These are phyloP conservation scores for Anguilla rostrata DNA, from an alignment of 2,113 vertebrate species.

Conservation along the genomic window DNA sequence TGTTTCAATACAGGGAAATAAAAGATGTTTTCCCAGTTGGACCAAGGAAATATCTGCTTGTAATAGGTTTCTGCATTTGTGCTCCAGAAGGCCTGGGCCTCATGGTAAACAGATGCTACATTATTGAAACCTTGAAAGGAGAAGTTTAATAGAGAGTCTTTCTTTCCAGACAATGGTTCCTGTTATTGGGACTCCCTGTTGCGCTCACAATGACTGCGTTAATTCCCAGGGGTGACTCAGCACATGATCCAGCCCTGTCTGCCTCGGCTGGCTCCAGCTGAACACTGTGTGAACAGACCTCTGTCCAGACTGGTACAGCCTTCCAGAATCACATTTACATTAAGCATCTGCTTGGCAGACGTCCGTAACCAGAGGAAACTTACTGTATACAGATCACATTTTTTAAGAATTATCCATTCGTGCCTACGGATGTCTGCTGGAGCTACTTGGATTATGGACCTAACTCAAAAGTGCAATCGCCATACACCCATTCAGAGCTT, in stretches of 20 bases:
- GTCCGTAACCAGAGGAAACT: background rate
- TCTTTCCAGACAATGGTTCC: slow-evolving; percentile 24
- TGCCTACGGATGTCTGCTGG: background rate
- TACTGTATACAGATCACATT: background rate
- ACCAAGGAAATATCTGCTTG: background rate
- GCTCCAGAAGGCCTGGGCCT: background rate
- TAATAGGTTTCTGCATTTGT: background rate
- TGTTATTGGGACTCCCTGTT: slow-evolving; percentile 8
- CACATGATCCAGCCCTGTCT: background rate
- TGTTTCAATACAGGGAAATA: background rate
- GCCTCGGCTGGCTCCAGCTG: slow-evolving; percentile 9
- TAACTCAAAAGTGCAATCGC: background rate
- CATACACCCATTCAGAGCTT: too few species aligned
- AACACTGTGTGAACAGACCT: background rate
- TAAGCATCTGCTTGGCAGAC: background rate
- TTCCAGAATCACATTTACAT: background rate
- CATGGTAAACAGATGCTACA: background rate
- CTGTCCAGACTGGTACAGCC: slow-evolving; percentile 6
- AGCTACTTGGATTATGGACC: background rate
- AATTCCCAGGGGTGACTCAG: slow-evolving; percentile 23
- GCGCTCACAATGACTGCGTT: slow-evolving; percentile 25
- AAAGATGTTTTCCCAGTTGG: background rate
- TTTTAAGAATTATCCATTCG: background rate
- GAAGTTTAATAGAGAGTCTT: background rate
- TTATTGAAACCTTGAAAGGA: background rate